These are phyloP conservation scores for Drosophila subobscura DNA, from an alignment of 1,140 invertebrate species.

Conservation along the genomic window DNA sequence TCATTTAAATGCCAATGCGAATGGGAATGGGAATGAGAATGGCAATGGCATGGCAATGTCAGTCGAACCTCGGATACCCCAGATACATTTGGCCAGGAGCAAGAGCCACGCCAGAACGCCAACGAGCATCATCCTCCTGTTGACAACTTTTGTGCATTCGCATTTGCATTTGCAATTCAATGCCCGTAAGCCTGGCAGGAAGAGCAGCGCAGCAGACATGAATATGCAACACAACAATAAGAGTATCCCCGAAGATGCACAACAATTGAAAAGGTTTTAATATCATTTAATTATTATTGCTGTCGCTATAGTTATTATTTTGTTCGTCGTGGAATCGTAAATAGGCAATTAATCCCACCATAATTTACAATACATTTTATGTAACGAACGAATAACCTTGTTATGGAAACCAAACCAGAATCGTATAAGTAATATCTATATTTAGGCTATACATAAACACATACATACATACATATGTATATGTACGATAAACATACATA, in stretches of 20 bases:
- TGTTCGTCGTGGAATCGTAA: conserved; percentile 62
- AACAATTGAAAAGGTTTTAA: conserved; percentile 35
- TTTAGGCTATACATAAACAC: conserved; percentile 43
- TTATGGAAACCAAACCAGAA: conserved; percentile 43
- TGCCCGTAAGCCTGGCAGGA: conserved; percentile 33
- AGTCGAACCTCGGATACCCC: conserved; percentile 20
- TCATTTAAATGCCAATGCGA: conserved; percentile 45
- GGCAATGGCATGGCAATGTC: conserved; percentile 1
- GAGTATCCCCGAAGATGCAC: conserved; percentile 12
- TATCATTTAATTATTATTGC: conserved; percentile 24
- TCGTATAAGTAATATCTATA: conserved; percentile 45
- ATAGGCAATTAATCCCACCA: conserved; percentile 83
- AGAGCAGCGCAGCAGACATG: conserved; percentile 30
- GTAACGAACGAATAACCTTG: conserved; percentile 56
- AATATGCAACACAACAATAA: conserved; percentile 40
- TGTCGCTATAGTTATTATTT: conserved; percentile 19
- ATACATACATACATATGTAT: conserved; percentile 42
- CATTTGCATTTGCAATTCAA: conserved; percentile 56
- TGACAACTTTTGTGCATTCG: conserved; percentile 44
- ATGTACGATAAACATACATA: conserved; percentile 54
- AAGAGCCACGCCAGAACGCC: conserved; percentile 22
- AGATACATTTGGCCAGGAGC: conserved; percentile 22
- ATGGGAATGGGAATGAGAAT: too few species aligned
- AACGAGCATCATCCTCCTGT: conserved; percentile 28
- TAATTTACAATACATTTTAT: conserved; percentile 82